phyloP scores from a whole-genome alignment of 2,113 vertebrate genomes.

The Panthera tigris region DNA sequence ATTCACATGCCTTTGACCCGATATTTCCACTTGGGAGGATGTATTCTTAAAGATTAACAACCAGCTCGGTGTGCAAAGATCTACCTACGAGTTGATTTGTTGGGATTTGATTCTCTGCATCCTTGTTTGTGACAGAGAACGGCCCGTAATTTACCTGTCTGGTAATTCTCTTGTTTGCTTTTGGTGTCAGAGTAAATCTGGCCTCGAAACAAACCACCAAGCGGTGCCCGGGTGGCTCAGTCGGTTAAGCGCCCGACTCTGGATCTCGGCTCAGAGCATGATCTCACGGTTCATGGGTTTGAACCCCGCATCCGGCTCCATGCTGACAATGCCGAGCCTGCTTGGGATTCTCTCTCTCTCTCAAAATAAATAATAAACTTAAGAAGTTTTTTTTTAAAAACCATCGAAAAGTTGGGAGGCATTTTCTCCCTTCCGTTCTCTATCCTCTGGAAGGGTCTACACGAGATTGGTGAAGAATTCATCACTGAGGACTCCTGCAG shows the following conservation, averaged over 20 bases:
- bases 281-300: no score
- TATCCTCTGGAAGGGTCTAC: neutral
- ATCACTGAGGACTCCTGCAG: fast-evolving
- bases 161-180: neutral
- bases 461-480: fast-evolving
- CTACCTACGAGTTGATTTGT: fast-evolving
- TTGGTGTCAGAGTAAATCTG: neutral
- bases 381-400: no score
- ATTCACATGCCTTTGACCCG: fast-evolving
- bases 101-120: fast-evolving
- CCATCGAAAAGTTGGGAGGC: no score
- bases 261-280: no score
- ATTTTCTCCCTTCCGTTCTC: no score
- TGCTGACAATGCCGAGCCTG: no score
- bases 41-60: neutral
- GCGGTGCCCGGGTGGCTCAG: no score
- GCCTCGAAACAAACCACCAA: neutral
- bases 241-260: no score
- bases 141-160: fast-evolving
- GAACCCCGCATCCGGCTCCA: no score
- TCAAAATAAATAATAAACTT: no score
- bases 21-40: neutral
- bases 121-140: fast-evolving
- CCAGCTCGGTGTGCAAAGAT: neutral
- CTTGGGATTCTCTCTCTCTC: no score